A percentile compares a stretch with the other conserved stretches of the same genome.
Conservation (phyloP, 1,140 invertebrate species). For the Arctopsyche grandis region DNA sequence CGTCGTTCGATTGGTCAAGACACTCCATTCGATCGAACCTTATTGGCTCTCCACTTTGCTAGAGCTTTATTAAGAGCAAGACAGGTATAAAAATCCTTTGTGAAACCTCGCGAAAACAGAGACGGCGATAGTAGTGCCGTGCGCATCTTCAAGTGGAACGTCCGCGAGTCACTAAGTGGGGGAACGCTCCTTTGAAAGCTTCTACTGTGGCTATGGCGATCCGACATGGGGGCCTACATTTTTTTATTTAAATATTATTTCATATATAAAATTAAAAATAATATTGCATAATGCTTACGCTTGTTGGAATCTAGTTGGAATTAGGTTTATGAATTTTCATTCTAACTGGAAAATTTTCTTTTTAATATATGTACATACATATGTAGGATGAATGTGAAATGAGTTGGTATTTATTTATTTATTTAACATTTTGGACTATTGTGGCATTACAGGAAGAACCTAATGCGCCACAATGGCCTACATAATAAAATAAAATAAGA, state of each 20-base stretch:
- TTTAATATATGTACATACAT: too few species aligned
- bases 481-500: too few species aligned
- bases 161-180: conserved; percentile 7
- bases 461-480: too few species aligned
- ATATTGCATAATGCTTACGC: background rate
- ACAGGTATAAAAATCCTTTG: conserved; percentile 22
- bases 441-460: too few species aligned
- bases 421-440: too few species aligned
- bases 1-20: conserved; percentile 39
- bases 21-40: conserved; percentile 41
- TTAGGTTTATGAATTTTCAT: too few species aligned
- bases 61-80: conserved; percentile 14
- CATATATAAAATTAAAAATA: background rate
- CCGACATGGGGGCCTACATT: background rate
- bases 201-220: background rate
- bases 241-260: background rate
- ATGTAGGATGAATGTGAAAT: too few species aligned
- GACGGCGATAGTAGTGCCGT: background rate
- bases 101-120: background rate
- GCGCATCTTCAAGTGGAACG: background rate
- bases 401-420: too few species aligned
- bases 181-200: conserved; percentile 32
- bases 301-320: conserved; percentile 4
- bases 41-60: conserved; percentile 24
- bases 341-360: too few species aligned